phyloP scores from a whole-genome alignment of 2,888 invertebrate species.

The Parasteatoda lunata region DNA sequence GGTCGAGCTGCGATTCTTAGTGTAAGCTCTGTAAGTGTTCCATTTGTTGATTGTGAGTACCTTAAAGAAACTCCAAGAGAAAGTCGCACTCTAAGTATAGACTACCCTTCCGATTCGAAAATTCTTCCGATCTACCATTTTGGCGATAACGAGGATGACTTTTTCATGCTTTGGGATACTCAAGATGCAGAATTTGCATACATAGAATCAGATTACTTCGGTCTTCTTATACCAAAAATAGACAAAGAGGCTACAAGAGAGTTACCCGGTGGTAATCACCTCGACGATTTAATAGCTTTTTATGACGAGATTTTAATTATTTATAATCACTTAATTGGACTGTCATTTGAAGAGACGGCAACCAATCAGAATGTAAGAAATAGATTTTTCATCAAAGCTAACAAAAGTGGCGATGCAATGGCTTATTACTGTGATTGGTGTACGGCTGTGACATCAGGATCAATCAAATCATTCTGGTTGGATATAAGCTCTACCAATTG shows the following conservation, averaged over 20 bases:
- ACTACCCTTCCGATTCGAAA: background rate
- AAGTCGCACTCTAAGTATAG: background rate
- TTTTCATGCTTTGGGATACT: background rate
- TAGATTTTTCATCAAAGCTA: background rate
- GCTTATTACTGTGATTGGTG: conserved; percentile 2
- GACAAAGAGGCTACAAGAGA: background rate
- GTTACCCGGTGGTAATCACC: background rate
- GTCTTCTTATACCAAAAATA: background rate
- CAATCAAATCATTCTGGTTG: background rate
- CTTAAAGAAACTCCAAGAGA: background rate
- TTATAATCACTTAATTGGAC: background rate
- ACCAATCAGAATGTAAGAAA: background rate
- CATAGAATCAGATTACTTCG: background rate
- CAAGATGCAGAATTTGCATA: background rate
- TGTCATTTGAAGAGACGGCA: background rate
- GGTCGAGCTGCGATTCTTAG: background rate
- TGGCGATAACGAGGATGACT: background rate
- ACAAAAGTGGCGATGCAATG: background rate
- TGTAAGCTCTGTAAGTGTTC: background rate
- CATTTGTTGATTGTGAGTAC: background rate
- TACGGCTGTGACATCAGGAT: background rate
- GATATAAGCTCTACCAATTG: background rate
- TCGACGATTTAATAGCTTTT: background rate
- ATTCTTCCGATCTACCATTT: background rate
- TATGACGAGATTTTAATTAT: background rate